Evolutionary conservation across 2,797 vertebrate genomes (phyloP), one percentile per base, ranked within the genome.

Genomic region (Dallia pectoralis): DNA sequence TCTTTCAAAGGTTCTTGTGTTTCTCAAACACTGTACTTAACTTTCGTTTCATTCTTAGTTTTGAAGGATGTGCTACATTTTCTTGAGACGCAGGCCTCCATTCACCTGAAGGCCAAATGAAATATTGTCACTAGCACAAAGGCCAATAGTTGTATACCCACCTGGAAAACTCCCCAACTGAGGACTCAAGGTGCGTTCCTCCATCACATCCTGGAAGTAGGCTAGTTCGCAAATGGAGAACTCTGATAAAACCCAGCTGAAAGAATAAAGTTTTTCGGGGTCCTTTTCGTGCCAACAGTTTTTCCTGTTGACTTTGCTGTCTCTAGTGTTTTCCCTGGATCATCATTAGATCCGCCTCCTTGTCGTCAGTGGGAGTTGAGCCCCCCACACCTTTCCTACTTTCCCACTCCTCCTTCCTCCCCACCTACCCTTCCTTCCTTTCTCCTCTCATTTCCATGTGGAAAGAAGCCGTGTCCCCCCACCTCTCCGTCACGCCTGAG

Each of bases 381-480:
- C 79, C 85, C 82, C 76, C 76, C 84, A n/a, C n/a, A n/a, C n/a
- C n/a, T n/a, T n/a, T n/a, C n/a, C n/a, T n/a, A n/a, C n/a, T n/a
- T n/a, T n/a, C n/a, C n/a, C n/a, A n/a, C n/a, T n/a, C n/a, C n/a
- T n/a, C 32, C 47, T 4, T 14, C 15, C 48, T 18, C 48, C 22
- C 53, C 22, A 16, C 48, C 48, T 18, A n/a, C 22, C 7, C 3
- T 11, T 9, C 40, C 40, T 8, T 1, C 33, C 8, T 8, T 8
- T 8, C 32, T 27, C 32, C 69, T 64, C 51, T 81, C 69, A 77
- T 71, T 77, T 74, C 15, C 5, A 63, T 79, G 88, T 85, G 87
- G 89, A 91, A 90, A 89, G 84, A 91, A 88, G n/a, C n/a, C n/a
- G n/a, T 87, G 86, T 85, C 83, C 48, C 62, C 18, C 82, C 84